phyloP scores from a whole-genome alignment of 37 sponge, comb jelly and placozoan species.

The Diacarnus erythraeanus region DNA sequence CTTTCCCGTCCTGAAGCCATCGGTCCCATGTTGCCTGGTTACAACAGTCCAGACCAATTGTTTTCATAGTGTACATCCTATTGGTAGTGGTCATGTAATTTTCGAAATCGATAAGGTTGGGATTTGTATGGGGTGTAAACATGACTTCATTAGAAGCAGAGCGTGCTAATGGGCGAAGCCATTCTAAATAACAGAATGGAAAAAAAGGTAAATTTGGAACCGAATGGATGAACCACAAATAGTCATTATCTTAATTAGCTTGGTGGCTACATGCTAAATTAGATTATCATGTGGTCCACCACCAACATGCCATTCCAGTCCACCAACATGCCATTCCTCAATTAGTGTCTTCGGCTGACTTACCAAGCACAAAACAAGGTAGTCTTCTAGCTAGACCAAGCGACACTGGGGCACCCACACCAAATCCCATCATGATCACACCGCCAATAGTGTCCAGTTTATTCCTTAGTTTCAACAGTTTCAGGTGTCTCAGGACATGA shows the following conservation, averaged over 20 bases:
- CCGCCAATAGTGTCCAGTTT: constrained; percentile 23
- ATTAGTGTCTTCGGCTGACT: not conserved
- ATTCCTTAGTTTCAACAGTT: constrained; percentile 14
- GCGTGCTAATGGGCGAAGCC: constrained; percentile 61
- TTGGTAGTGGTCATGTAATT: constrained; percentile 53
- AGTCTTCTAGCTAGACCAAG: constrained; percentile 4
- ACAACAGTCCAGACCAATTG: constrained; percentile 26
- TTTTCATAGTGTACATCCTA: constrained; percentile 73
- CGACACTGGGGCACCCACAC: constrained; percentile 35
- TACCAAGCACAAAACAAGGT: constrained; percentile 55
- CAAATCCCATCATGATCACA: constrained; percentile 39
- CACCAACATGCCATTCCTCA: too few species aligned
- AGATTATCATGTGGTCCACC: not conserved
- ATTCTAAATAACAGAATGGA: constrained; percentile 55
- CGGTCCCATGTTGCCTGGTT: constrained; percentile 32
- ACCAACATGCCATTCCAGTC: too few species aligned
- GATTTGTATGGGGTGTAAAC: constrained; percentile 56
- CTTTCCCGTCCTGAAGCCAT: constrained; percentile 22
- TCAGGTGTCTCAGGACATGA: constrained; percentile 42
- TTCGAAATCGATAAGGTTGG: constrained; percentile 56
- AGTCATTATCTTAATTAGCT: too few species aligned
- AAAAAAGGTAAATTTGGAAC: too few species aligned
- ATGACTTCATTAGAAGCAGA: constrained; percentile 54
- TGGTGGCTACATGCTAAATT: too few species aligned
- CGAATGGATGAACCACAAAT: too few species aligned